Evolutionary conservation across 2,113 vertebrate species (phyloP), one percentile per base, ranked within the genome.

Genomic region (Chionis minor): DNA sequence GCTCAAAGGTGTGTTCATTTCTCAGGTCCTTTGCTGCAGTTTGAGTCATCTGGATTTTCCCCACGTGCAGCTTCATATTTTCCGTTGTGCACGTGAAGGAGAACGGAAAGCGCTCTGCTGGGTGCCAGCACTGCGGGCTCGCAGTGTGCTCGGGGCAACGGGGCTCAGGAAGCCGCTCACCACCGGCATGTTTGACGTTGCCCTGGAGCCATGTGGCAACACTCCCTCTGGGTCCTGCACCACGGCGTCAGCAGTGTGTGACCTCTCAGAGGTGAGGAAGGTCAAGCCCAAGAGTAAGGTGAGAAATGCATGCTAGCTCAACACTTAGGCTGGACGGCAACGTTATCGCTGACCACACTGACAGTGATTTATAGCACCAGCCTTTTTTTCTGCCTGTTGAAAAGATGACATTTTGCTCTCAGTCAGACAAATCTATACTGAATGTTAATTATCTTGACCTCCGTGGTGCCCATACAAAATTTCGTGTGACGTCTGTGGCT

Each of bases 261-360:
- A 62, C 52, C 42, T 62, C 71, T 69, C 33, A 15, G 4, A 54
- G 35, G 10, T 5, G 6, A 33, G 61, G 74, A 92, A 77, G 38
- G 65, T 54, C 40, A 19, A 77, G 35, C 33, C 35, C 63, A 79
- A 42, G 55, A 19, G 22, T 35, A 66, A 84, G 69, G 85, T 63
- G 89, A 78, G 71, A 78, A 80, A 47, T 8, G 14, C 3, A 1
- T 1, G 35, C 42, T 20, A 61, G 51, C 19, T 70, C 71, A 21
- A 27, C 21, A 3, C 32, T 75, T 67, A 12, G 0, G 17, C 32
- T n/a, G 66, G 44, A 40, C 9, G 5, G 45, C 44, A 5, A 13
- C 1, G 10, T 33, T 74, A 17, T 44, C 9, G 0, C 63, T 0
- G 0, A 5, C 19, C 11, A 5, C 35, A 0, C 20, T 19, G 47